Evolutionary conservation across 2,113 vertebrate genomes (phyloP), one percentile per base, ranked within the genome.

Genomic region (Lichenostomus cassidix): DNA sequence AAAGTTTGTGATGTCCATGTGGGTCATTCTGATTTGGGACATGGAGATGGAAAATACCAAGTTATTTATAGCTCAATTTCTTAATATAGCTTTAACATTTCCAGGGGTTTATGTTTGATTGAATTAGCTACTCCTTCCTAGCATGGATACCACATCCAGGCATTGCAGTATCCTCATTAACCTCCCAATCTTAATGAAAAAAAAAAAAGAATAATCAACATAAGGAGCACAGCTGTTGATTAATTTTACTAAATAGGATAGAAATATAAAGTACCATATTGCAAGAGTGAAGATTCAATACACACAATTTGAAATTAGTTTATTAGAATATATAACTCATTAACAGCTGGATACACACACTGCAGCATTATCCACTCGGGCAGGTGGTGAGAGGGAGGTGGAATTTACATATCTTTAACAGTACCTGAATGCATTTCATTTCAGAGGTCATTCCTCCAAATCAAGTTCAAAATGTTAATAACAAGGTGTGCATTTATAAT

Each of bases 391-490:
- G 89, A 87, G 18, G 7, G 65, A 65, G 78, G 78, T 64, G 80
- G 92, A 82, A 92, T 94, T 92, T 95, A 83, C 75, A 92, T 94
- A 89, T 95, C 90, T 96, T 94, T 55, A 91, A 91, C 60, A n/a
- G 69, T 65, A 94, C 96, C 88, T 74, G 80, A 89, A 88, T 90
- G 94, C 96, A 97, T 96, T 96, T 92, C 84, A 93, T 98, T 98
- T 97, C 90, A 68, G 87, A 97, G 98, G 97, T 97, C 97, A 89
- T 91, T 95, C 97, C 98, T 97, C 94, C 97, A 98, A 98, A 98
- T 98, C 97, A 97, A 97, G 98, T 98, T 99, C 98, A 98, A 98
- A 98, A 98, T 99, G 98, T 98, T 99, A 99, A 98, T 98, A 98
- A 98, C 88, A 85, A 95, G 87, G 94, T 97, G 97, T 97, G 97